These are phyloP conservation scores for Cerastis rubricosa DNA, from an alignment of 2,888 invertebrate genomes.

Conservation along the genomic window DNA sequence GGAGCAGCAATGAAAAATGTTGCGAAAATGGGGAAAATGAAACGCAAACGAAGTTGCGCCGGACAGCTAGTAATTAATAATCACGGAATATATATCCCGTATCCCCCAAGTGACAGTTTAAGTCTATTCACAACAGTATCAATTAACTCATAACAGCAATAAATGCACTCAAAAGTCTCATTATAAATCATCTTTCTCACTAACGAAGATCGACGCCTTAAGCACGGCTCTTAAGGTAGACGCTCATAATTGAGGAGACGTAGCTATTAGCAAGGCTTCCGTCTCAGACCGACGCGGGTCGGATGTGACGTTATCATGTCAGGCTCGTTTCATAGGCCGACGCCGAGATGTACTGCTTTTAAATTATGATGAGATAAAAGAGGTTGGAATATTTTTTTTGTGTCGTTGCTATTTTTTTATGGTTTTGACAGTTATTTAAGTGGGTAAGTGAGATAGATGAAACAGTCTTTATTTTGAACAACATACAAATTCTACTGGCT, in stretches of 20 bases:
- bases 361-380: slow-evolving; percentile 35
- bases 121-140: too few species aligned
- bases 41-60: too few species aligned
- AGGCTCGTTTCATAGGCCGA: slow-evolving; percentile 56
- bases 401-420: not conserved
- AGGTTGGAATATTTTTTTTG: not conserved
- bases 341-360: slow-evolving; percentile 51
- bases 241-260: slow-evolving; percentile 59
- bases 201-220: slow-evolving; percentile 37
- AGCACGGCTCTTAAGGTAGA: slow-evolving; percentile 22
- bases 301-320: slow-evolving; percentile 64
- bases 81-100: too few species aligned
- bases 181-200: slow-evolving; percentile 15
- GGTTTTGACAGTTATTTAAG: not conserved
- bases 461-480: not conserved
- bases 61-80: too few species aligned
- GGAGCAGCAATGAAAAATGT: too few species aligned
- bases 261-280: slow-evolving; percentile 57
- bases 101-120: too few species aligned
- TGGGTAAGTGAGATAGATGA: not conserved
- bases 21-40: too few species aligned
- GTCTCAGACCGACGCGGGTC: slow-evolving; percentile 49
- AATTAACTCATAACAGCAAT: too few species aligned
- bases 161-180: not conserved
- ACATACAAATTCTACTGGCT: not conserved